phyloP scores from a whole-genome alignment of 2,888 invertebrate genomes.

The Pammene fasciana region DNA sequence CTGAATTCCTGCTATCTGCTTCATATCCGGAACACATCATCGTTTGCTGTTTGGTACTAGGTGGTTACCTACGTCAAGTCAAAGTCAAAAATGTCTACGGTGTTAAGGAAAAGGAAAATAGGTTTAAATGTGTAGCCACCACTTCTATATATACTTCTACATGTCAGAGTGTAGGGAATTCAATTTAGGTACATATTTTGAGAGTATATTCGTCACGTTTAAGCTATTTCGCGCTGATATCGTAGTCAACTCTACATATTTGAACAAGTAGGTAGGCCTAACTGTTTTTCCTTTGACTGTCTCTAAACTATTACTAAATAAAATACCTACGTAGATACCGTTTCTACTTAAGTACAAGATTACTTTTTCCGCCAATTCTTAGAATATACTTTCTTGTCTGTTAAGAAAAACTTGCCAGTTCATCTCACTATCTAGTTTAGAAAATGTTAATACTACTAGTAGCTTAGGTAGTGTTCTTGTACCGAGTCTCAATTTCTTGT shows the following conservation, averaged over 20 bases:
- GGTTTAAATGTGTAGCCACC: neutral
- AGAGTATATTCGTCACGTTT: too few relatives aligned
- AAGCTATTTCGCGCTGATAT: too few relatives aligned
- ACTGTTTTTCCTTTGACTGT: too few relatives aligned
- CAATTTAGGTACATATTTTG: neutral
- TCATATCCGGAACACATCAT: constrained; percentile 32
- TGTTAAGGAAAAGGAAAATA: neutral
- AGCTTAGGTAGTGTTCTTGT: neutral
- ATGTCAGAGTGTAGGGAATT: neutral
- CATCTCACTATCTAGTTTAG: constrained; percentile 1
- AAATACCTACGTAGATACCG: neutral
- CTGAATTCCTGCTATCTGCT: constrained; percentile 14
- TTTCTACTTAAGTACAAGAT: constrained; percentile 8
- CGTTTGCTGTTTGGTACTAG: neutral
- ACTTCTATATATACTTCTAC: neutral
- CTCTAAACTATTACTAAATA: too few relatives aligned
- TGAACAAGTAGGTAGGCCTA: too few relatives aligned
- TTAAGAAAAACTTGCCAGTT: constrained; percentile 7
- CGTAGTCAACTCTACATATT: too few relatives aligned
- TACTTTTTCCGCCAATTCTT: constrained; percentile 13
- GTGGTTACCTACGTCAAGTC: too few relatives aligned
- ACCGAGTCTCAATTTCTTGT: too few relatives aligned
- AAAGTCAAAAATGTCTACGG: too few relatives aligned
- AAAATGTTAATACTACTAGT: neutral
- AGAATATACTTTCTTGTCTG: constrained; percentile 16